Base-by-base conservation (phyloP, 1,140 invertebrate genomes). In the Pachypeltis micranthus region DNA sequence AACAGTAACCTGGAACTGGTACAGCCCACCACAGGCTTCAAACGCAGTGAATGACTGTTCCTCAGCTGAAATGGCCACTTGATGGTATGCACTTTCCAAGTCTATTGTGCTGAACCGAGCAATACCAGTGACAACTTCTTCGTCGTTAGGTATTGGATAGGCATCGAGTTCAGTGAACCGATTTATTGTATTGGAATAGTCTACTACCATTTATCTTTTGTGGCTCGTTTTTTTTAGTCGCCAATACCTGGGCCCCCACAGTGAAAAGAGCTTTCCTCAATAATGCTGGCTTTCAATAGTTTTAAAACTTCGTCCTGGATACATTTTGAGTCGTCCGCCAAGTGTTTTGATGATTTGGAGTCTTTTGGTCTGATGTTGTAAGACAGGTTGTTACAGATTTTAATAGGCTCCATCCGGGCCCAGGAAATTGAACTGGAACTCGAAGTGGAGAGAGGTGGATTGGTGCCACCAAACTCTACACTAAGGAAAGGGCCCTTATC, bases 1-100 rank as follows among this genome's bases (percentile, higher is more conserved):
- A 65, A 72, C 72, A 27, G 70, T 69, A 16, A 73, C 60, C 23
- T 65, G 51, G 23, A 66, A 70, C 44, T 67, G 65, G 39, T 63
- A 69, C 2, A 66, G 62, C 44, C 63, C 39, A 19, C 65, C 56
- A 23, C 54, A 23, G 29, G 65, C 62, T 31, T 63, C 61, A 63
- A 66, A 66, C 3, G 62, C 61, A 2, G 65, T 63, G 44, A 1
- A 63, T 12, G 10, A 31, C 34, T 21, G 14, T 16, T 63, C 54
- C 21, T 24, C 1, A 12, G 59, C 27, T n/a, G 24, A 16, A 25
- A 65, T 65, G 34, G 61, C 44, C 19, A 57, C 19, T 31, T 65
- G 61, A 57, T 65, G 61, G 34, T 63, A 63, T 1, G 54, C 54
- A 56, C 31, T 57, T 34, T 44, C 12, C 0, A 63, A 26, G 47